Conservation (phyloP, 2,113 vertebrate species). For the Onychostoma macrolepis region DNA sequence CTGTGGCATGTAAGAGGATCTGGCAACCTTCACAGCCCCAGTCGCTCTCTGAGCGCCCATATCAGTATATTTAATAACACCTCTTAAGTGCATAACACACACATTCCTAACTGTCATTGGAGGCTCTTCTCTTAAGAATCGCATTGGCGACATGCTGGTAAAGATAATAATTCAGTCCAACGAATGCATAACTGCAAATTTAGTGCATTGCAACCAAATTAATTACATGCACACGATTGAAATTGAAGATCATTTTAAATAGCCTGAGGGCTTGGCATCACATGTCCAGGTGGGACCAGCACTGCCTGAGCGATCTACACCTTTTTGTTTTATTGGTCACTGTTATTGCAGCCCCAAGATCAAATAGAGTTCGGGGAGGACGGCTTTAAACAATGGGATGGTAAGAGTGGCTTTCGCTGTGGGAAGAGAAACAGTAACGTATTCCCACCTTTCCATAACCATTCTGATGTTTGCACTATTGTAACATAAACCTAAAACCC, state of each 20-base stretch:
- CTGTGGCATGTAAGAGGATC: constrained; percentile 17
- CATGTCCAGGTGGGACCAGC: constrained; percentile 81
- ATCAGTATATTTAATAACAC: neutral
- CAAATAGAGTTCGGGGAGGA: constrained; percentile 73
- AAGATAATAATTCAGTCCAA: neutral
- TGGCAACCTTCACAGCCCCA: constrained; percentile 6
- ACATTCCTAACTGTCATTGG: constrained; percentile 29
- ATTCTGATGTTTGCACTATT: constrained; percentile 40
- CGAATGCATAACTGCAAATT: neutral
- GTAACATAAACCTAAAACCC: constrained; percentile 44
- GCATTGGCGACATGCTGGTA: constrained; percentile 3
- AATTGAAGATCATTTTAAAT: constrained; percentile 5
- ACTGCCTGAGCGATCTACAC: constrained; percentile 76
- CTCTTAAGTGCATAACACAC: constrained; percentile 12
- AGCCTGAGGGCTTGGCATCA: constrained; percentile 68
- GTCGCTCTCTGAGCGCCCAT: neutral
- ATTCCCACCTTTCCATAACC: constrained; percentile 58
- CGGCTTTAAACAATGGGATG: constrained; percentile 75
- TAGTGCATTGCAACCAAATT: constrained; percentile 10
- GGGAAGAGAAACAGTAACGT: constrained; percentile 69
- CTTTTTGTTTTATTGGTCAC: constrained; percentile 76
- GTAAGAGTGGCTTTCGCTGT: constrained; percentile 78
- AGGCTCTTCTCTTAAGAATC: neutral
- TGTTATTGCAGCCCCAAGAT: constrained; percentile 75
- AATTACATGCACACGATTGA: neutral